Conservation (phyloP, 2,888 invertebrate genomes). For the Euclidia mi region DNA sequence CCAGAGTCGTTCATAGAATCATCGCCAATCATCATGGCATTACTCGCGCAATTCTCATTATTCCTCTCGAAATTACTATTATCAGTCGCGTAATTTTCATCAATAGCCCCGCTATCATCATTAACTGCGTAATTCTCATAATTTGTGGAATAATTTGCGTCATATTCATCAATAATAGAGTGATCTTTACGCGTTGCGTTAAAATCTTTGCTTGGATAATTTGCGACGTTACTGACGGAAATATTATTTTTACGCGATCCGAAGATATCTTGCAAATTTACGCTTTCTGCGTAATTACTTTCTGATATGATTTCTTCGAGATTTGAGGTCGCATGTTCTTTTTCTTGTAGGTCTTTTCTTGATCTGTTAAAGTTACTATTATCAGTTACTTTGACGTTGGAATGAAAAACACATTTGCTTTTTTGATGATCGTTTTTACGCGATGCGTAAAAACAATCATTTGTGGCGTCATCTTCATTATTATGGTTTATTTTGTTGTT, state of each 20-base stretch:
- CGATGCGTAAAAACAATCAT: background rate
- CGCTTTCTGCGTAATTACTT: background rate
- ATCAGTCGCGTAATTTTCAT: conserved; percentile 3
- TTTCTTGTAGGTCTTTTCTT: too few relatives aligned
- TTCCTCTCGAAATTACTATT: background rate
- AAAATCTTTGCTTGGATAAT: too few relatives aligned
- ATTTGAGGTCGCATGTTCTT: too few relatives aligned
- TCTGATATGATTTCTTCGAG: background rate
- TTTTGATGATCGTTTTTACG: too few relatives aligned
- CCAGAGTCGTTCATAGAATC: conserved; percentile 58
- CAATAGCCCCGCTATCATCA: background rate
- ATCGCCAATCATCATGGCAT: conserved; percentile 5
- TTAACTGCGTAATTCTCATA: too few relatives aligned
- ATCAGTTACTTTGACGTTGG: too few relatives aligned
- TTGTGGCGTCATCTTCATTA: background rate
- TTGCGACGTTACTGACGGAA: background rate
- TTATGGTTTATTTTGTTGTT: too few relatives aligned
- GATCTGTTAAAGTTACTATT: too few relatives aligned
- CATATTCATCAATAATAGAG: too few relatives aligned
- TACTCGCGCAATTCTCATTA: conserved; percentile 11
- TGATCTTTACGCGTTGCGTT: too few relatives aligned
- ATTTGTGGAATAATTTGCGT: too few relatives aligned
- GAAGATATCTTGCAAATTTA: background rate
- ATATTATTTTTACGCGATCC: background rate
- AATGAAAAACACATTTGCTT: too few relatives aligned